Conservation (phyloP, 2,113 vertebrate genomes). For the Poecilia latipinna region DNA sequence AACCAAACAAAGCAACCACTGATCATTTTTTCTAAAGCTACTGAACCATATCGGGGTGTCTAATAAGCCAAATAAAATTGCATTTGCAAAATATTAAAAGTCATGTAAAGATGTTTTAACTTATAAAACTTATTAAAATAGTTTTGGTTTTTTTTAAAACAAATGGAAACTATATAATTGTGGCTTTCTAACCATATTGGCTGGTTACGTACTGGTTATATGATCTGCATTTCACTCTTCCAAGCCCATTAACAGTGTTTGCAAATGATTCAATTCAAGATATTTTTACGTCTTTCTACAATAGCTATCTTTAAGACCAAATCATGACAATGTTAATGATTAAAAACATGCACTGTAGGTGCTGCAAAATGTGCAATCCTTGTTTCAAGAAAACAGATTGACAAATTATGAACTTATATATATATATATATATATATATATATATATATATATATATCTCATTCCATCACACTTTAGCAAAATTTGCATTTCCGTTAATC, state of each 20-base stretch:
- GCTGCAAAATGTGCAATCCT: neutral
- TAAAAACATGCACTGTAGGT: neutral
- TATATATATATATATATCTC: slow-evolving; percentile 14
- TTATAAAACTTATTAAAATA: neutral
- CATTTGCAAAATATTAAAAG: neutral
- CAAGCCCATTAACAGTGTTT: neutral
- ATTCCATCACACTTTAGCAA: slow-evolving; percentile 70
- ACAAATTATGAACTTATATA: slow-evolving; percentile 16
- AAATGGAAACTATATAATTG: neutral
- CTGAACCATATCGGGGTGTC: neutral
- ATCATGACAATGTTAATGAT: neutral
- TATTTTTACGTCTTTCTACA: neutral
- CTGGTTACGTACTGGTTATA: neutral
- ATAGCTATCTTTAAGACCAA: neutral
- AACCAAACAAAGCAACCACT: neutral
- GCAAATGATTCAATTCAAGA: neutral
- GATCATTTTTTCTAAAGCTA: neutral
- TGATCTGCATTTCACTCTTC: neutral
- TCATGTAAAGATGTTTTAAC: neutral
- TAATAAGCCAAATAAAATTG: no score
- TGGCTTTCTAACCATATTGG: neutral
- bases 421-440: neutral
- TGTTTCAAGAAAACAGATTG: slow-evolving; percentile 7
- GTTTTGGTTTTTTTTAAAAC: neutral
- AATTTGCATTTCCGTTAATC: slow-evolving; percentile 80